Evolutionary conservation across 2,888 invertebrate genomes (phyloP), one percentile per base, ranked within the genome.

Genomic region (Biston betularia): DNA sequence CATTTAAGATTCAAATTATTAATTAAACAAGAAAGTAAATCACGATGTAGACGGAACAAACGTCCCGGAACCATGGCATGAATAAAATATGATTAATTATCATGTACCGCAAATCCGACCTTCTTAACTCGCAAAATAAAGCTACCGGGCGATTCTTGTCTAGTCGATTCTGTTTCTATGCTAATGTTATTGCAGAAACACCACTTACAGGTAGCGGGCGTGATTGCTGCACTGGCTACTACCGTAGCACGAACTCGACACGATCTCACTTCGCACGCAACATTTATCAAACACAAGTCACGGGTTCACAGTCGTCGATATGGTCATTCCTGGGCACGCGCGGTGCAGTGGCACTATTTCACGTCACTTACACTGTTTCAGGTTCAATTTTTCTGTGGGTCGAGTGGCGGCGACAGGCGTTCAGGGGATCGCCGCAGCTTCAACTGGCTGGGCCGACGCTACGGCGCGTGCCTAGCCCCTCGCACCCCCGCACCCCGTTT

Each of bases 371-470:
- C 87, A 90, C 89, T 87, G 80, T 81, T 57, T 6, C 67, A 63
- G 79, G 79, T 82, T 85, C 86, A 79, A 82, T 84, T 79, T 79
- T 82, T 75, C 79, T 78, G 75, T 71, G 68, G 62, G 57, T 61
- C 40, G 68, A 61, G 69, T 74, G 63, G 63, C 58, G 53, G 70
- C 75, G 81, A 89, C 92, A 82, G 80, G 86, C 87, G 83, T 68
- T 76, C 87, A 65, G 75, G 70, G 68, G 74, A 74, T 78, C 86
- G 87, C 78, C 88, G 88, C 89, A 92, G 92, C 90, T 81, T 87
- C 86, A 84, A 93, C 93, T 93, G 93, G 91, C 92, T 89, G 89
- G 93, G 93, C 90, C 85, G 90, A 82, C 90, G 79, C 88, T 84
- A 93, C 82, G 90, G 93, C 93, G 93, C 93, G 89, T 88, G 93